Conservation (phyloP, 2,113 vertebrate species). For the Phyllostomus hastatus region DNA sequence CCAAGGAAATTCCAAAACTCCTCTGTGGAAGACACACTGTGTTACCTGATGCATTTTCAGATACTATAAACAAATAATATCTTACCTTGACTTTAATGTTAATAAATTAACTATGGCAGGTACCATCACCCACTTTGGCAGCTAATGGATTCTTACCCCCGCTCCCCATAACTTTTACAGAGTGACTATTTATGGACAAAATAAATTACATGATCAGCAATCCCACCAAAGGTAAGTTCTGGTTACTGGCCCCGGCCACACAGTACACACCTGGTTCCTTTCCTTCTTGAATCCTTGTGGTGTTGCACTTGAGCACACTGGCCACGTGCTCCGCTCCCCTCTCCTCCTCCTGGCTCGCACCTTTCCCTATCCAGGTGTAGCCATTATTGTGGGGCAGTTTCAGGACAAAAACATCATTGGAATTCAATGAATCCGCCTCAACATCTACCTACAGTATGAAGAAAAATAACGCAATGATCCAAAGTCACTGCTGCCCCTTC, state of each 20-base stretch:
- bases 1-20: conserved; percentile 90
- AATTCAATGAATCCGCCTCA: conserved; percentile 86
- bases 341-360: conserved; percentile 88
- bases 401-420: conserved; percentile 92
- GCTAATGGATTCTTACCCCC: not conserved
- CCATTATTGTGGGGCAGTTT: conserved; percentile 82
- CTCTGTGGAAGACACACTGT: conserved; percentile 76
- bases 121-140: not conserved
- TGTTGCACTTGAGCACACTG: conserved; percentile 81
- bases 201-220: not conserved
- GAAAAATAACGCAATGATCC: not conserved
- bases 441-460: conserved; percentile 84
- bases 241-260: not conserved
- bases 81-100: not conserved
- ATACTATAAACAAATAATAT: not conserved
- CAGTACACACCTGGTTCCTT: conserved; percentile 85
- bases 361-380: conserved; percentile 89
- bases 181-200: not conserved
- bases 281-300: conserved; percentile 82
- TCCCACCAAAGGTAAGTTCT: not conserved
- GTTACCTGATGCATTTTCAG: not conserved
- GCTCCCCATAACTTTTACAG: not conserved
- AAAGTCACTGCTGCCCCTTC: not conserved
- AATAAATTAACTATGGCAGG: not conserved
- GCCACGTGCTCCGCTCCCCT: conserved; percentile 85